phyloP scores from a whole-genome alignment of 2,888 invertebrate genomes.

The Macropis europaea region DNA sequence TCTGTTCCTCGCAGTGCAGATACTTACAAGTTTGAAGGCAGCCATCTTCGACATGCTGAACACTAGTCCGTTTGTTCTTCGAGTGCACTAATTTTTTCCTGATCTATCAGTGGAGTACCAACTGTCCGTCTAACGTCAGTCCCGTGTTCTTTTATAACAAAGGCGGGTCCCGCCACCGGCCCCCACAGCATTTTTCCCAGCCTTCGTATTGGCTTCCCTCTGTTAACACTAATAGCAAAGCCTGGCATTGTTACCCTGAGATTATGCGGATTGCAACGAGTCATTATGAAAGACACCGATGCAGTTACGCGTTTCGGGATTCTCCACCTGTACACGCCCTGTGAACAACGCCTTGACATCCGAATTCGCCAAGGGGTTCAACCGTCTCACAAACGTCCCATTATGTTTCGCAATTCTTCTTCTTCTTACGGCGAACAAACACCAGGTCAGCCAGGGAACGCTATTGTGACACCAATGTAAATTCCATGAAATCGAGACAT shows the following conservation, averaged over 20 bases:
- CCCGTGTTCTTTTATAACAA: constrained; percentile 68
- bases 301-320: constrained; percentile 30
- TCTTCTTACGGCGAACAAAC: neutral
- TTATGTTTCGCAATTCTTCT: constrained; percentile 7
- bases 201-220: constrained; percentile 57
- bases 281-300: constrained; percentile 61
- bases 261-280: constrained; percentile 61
- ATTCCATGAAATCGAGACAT: neutral
- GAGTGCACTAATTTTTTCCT: constrained; percentile 44
- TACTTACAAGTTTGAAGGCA: constrained; percentile 70
- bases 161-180: constrained; percentile 51
- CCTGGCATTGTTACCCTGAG: constrained; percentile 62
- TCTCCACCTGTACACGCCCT: constrained; percentile 29
- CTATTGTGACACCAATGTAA: neutral
- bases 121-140: constrained; percentile 47
- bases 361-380: constrained; percentile 45
- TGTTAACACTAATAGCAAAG: constrained; percentile 61
- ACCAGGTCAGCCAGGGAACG: neutral
- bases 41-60: constrained; percentile 65
- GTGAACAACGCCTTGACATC: constrained; percentile 63
- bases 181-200: constrained; percentile 55
- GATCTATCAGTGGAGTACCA: constrained; percentile 41
- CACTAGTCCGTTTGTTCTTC: constrained; percentile 8
- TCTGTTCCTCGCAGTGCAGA: no score
- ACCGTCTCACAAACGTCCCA: neutral